Conservation (phyloP, 1,140 invertebrate species). For the Diorhabda sublineata region DNA sequence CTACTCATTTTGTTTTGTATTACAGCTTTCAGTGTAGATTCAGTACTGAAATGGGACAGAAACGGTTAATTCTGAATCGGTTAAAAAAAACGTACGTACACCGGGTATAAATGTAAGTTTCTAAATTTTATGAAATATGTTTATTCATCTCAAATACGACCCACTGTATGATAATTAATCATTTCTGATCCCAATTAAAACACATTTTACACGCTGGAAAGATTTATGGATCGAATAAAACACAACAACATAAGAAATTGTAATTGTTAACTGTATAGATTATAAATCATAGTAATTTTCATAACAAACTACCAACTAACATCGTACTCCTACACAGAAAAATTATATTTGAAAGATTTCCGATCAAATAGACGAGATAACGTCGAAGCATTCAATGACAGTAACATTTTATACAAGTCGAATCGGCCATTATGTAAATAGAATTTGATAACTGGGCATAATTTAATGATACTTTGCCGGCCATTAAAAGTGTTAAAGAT, state of each 20-base stretch:
- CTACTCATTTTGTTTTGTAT: too few relatives aligned
- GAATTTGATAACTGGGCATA: background rate
- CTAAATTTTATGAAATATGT: too few relatives aligned
- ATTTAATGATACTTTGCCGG: background rate
- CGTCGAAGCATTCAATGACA: background rate
- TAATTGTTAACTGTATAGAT: background rate
- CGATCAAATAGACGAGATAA: background rate
- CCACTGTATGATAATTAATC: background rate
- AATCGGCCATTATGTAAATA: constrained; percentile 3
- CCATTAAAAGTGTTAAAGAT: background rate
- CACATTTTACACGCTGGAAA: background rate
- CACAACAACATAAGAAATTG: too few relatives aligned
- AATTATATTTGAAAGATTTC: background rate
- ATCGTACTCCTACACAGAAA: background rate
- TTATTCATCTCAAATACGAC: too few relatives aligned
- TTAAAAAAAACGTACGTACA: too few relatives aligned
- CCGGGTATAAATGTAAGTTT: too few relatives aligned
- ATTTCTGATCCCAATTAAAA: background rate
- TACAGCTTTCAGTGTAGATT: too few relatives aligned
- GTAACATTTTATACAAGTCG: constrained; percentile 1
- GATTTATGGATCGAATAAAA: too few relatives aligned
- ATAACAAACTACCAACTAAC: background rate
- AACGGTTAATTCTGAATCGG: too few relatives aligned
- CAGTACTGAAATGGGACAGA: too few relatives aligned
- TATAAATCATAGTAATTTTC: background rate